These are phyloP conservation scores for Sebastes oblongus DNA, from an alignment of 2,797 vertebrate genomes.

Conservation along the genomic window DNA sequence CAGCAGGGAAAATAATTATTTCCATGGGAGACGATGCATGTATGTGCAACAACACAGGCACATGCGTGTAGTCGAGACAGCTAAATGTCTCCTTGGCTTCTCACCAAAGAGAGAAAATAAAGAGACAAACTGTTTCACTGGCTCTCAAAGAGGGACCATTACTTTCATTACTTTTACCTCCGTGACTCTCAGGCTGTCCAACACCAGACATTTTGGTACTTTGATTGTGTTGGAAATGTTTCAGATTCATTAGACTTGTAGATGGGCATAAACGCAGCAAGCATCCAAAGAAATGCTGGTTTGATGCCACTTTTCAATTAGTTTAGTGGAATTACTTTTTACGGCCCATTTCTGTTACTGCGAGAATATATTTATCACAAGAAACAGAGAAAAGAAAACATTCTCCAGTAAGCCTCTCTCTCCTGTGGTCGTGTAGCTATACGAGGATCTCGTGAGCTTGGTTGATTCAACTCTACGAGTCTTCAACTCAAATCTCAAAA, in stretches of 20 bases:
- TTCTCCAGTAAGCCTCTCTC: background rate
- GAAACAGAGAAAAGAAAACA: background rate
- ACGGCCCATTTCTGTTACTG: conserved; percentile 7
- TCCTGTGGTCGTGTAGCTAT: background rate
- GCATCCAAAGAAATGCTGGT: conserved; percentile 2
- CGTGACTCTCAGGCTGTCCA: conserved; percentile 3
- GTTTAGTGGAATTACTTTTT: conserved; percentile 18
- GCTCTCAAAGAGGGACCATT: background rate
- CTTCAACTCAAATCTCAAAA: background rate
- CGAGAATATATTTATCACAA: conserved; percentile 3
- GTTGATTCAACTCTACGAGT: conserved; percentile 2
- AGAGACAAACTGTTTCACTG: background rate
- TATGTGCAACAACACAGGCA: background rate
- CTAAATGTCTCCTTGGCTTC: conserved; percentile 36
- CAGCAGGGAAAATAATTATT: conserved; percentile 64
- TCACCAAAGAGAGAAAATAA: conserved; percentile 10
- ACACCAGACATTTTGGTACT: background rate
- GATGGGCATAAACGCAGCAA: background rate
- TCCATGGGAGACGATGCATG: conserved; percentile 36
- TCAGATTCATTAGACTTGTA: conserved; percentile 9
- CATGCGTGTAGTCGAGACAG: conserved; percentile 4
- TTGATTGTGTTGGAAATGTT: conserved; percentile 7
- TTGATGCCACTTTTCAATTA: conserved; percentile 17
- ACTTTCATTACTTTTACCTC: background rate
- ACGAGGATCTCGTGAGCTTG: background rate